phyloP scores from a whole-genome alignment of 2,797 vertebrate genomes.

The Limosa lapponica region DNA sequence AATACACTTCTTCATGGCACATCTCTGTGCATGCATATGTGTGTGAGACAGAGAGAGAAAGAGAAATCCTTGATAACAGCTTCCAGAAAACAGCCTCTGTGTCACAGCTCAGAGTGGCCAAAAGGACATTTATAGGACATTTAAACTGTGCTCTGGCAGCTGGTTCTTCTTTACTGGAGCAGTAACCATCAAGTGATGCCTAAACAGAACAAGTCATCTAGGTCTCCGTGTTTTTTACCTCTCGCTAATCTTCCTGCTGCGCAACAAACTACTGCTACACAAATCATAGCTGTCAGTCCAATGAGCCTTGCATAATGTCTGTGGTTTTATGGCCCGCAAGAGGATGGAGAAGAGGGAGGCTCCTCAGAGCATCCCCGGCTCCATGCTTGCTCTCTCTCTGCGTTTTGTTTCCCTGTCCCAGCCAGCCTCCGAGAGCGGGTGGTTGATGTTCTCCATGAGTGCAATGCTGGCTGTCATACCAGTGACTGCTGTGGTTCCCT shows the following conservation, averaged over 20 bases:
- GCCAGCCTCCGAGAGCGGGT: accelerated
- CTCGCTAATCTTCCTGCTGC: background rate
- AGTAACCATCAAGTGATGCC: background rate
- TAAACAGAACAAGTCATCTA: background rate
- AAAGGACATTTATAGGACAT: background rate
- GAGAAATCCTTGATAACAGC: background rate
- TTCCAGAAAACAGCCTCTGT: background rate
- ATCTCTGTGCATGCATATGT: background rate
- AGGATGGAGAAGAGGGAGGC: background rate
- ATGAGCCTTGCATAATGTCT: background rate
- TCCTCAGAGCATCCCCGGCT: background rate
- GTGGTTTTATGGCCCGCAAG: background rate
- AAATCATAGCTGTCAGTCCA: constrained; percentile 24
- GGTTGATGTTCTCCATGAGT: background rate
- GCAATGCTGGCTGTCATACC: background rate
- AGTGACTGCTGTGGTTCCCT: background rate
- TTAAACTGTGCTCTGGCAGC: background rate
- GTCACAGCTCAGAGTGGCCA: background rate
- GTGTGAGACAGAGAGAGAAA: background rate
- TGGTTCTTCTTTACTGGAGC: background rate
- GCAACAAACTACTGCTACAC: background rate
- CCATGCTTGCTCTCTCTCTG: background rate
- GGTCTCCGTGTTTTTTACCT: background rate
- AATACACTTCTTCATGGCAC: background rate
- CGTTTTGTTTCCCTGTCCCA: background rate